Conservation (phyloP, 2,113 vertebrate species). For the Aviceda subcristata region DNA sequence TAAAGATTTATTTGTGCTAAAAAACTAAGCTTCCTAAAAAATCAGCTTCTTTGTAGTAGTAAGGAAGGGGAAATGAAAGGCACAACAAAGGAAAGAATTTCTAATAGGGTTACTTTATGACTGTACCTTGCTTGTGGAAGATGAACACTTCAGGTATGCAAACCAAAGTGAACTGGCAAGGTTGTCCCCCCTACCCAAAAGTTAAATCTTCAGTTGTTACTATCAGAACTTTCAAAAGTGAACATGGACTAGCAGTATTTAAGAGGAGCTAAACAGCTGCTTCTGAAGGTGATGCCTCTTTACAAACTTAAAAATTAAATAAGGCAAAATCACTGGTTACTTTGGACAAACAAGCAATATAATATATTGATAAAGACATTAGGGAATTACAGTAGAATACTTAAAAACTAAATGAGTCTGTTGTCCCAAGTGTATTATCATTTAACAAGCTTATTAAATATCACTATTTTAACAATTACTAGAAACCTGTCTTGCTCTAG, state of each 20-base stretch:
- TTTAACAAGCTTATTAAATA: slow-evolving; percentile 68
- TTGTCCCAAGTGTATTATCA: slow-evolving; percentile 59
- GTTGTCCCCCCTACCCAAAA: background rate
- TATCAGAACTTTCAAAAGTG: background rate
- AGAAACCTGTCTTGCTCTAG: slow-evolving; percentile 66
- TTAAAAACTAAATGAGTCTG: slow-evolving; percentile 38
- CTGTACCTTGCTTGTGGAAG: background rate
- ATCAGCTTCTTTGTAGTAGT: background rate
- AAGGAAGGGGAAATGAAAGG: background rate
- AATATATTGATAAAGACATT: slow-evolving; percentile 62
- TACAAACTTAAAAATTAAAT: background rate
- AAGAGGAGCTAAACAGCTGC: background rate
- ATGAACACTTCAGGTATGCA: background rate
- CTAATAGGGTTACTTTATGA: background rate
- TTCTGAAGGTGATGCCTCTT: background rate
- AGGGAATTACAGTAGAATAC: background rate
- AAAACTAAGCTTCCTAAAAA: background rate
- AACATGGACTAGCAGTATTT: background rate
- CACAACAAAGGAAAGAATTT: background rate
- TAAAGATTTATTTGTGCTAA: background rate
- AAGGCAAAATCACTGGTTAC: background rate
- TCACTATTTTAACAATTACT: slow-evolving; percentile 71
- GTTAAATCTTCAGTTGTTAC: background rate
- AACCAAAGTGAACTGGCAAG: background rate
- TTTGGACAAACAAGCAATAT: background rate